Evolutionary conservation across 2,797 vertebrate genomes (phyloP).

Genomic region (Channa striata): DNA sequence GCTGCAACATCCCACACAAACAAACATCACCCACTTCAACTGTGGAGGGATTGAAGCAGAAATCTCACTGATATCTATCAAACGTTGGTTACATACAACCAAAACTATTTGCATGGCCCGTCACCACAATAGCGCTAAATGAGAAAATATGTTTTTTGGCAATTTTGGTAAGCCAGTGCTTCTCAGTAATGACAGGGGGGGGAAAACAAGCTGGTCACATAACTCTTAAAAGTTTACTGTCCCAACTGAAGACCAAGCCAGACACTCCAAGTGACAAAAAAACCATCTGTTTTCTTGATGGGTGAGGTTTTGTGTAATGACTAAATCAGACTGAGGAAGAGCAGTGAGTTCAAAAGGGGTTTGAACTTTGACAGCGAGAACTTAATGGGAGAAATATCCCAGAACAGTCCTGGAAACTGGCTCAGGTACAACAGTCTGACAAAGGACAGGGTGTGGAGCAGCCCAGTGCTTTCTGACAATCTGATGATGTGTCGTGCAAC

Average conservation of each 20-base stretch:
- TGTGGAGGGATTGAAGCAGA: not conserved
- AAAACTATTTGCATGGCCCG: not conserved
- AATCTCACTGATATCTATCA: not conserved
- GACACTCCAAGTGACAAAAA: constrained; percentile 28
- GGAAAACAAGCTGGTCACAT: not conserved
- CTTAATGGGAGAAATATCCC: constrained; percentile 60
- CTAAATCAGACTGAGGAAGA: constrained; percentile 59
- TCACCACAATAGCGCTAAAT: not conserved
- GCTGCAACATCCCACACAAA: not conserved
- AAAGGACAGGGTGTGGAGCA: not conserved
- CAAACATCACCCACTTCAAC: not conserved
- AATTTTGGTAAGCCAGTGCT: not conserved
- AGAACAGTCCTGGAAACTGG: constrained; percentile 19
- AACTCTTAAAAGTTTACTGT: constrained; percentile 16
- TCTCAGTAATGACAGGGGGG: constrained; percentile 13
- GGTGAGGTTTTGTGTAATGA: constrained; percentile 47
- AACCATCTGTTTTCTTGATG: constrained; percentile 52
- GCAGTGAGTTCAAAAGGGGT: constrained; percentile 57
- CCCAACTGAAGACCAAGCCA: not conserved
- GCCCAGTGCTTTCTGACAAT: not conserved
- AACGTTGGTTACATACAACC: constrained; percentile 1
- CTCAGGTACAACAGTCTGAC: constrained; percentile 25
- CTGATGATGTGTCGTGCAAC: too few relatives aligned
- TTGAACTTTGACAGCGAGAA: constrained; percentile 50
- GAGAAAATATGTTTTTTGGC: constrained; percentile 17